Base-by-base conservation (phyloP, 1,140 invertebrate genomes). In the Cotesia chilonis region DNA sequence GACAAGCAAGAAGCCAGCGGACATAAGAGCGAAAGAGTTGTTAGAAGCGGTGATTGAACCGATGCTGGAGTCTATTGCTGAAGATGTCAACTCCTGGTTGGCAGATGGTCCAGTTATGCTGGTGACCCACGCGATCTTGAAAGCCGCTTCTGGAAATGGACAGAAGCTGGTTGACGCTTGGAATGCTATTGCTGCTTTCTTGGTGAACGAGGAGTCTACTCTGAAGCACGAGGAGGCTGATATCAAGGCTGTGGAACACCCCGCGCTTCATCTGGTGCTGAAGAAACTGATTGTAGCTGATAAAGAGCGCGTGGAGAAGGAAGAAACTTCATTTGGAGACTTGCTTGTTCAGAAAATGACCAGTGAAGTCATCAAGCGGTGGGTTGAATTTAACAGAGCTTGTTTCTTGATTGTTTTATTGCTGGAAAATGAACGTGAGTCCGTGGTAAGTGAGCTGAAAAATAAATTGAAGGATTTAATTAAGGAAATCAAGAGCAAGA, bases 1-100 rank as follows among this genome's bases (percentile, higher is more conserved):
- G n/a, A 87, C 85, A 7, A 94, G 93, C 68, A 97, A 97, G 82
- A 98, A 98, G 83, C 91, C 94, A 36, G 84, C 89, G 4, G 88
- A 91, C 5, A 77, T 92, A 10, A 87, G 95, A 59, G 90, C 91
- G 35, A 88, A 91, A 47, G 96, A 98, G 86, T 87, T 98, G 4
- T 81, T 92, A 9, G 89, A 91, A 28, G 88, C 89, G 63, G 89
- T 94, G 0, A 89, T 91, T 35, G 87, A 89, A 0, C 85, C 85
- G 10, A 83, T 97, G 38, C 83, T 94, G 2, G 81, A 90, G 20
- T 85, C 89, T 47, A 89, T 97, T 38, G 81, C 83, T 12, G 82
- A 88, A 20, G 88, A 96, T 74, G 82, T 91, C 0, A 75, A 85
- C 12, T 89, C 90, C 65, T 95, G 95, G 91, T 82, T 96, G 1